phyloP scores from a whole-genome alignment of 2,113 vertebrate species.

The Festucalex cinctus region DNA sequence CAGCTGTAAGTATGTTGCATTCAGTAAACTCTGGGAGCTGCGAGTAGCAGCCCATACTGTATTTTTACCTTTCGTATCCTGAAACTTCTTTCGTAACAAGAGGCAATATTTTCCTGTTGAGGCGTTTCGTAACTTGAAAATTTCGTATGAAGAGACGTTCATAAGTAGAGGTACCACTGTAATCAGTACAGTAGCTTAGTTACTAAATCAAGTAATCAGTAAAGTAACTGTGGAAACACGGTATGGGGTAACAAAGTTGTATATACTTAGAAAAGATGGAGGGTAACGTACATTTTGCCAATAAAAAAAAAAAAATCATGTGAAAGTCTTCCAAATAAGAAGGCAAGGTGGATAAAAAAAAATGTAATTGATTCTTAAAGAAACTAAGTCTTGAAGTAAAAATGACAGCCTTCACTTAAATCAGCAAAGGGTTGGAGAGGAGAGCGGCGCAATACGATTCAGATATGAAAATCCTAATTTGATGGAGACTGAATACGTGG shows the following conservation, averaged over 20 bases:
- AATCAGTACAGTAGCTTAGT: no score
- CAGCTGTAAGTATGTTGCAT: no score
- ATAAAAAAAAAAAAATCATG: slow-evolving; percentile 9
- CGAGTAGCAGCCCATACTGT: no score
- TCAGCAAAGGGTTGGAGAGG: slow-evolving; percentile 41
- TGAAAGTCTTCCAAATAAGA: slow-evolving; percentile 23
- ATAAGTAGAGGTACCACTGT: no score
- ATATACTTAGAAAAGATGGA: slow-evolving; percentile 3
- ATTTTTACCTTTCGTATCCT: no score
- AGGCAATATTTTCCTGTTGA: no score
- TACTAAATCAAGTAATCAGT: no score
- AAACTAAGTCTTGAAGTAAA: slow-evolving; percentile 51
- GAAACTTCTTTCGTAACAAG: no score
- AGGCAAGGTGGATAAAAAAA: slow-evolving; percentile 6
- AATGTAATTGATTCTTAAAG: slow-evolving; percentile 62
- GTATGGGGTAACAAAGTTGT: background rate
- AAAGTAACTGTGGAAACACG: no score
- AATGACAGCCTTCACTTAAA: slow-evolving; percentile 55
- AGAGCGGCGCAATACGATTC: slow-evolving; percentile 58
- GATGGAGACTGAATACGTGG: slow-evolving; percentile 67
- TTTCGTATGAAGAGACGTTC: no score
- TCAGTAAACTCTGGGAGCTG: no score
- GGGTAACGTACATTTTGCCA: slow-evolving; percentile 11
- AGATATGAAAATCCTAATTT: slow-evolving; percentile 69
- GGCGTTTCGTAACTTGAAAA: no score